These are phyloP conservation scores for Castor canadensis DNA, from an alignment of 2,113 vertebrate genomes.

Conservation along the genomic window DNA sequence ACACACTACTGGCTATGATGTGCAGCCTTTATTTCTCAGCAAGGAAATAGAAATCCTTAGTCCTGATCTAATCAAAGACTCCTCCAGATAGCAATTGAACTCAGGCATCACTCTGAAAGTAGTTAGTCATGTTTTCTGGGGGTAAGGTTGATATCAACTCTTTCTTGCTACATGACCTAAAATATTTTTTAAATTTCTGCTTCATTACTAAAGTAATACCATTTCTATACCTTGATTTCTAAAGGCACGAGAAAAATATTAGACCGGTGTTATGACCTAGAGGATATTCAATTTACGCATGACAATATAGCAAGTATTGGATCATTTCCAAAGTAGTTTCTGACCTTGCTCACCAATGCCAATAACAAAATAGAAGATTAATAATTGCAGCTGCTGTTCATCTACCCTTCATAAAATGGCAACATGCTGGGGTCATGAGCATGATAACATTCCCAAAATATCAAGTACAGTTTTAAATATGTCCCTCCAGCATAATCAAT, in stretches of 20 bases:
- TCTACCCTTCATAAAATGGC: neutral
- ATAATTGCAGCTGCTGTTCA: neutral
- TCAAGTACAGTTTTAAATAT: neutral
- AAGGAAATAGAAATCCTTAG: neutral
- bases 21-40: neutral
- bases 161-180: neutral
- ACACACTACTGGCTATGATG: neutral
- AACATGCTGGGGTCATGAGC: neutral
- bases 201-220: neutral
- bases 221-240: neutral
- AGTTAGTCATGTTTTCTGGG: neutral
- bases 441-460: neutral
- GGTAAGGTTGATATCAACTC: neutral
- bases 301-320: neutral
- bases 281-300: neutral
- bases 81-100: neutral
- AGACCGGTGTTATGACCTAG: neutral
- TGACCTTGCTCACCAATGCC: neutral
- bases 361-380: neutral
- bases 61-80: neutral
- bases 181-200: conserved; percentile 9
- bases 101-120: neutral
- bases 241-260: neutral
- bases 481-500: neutral
- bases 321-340: neutral